A percentile compares a stretch with the other conserved stretches of the same genome.
Evolutionary conservation across 2,113 vertebrate species (phyloP).

Genomic region (Hippocampus guttulatus): DNA sequence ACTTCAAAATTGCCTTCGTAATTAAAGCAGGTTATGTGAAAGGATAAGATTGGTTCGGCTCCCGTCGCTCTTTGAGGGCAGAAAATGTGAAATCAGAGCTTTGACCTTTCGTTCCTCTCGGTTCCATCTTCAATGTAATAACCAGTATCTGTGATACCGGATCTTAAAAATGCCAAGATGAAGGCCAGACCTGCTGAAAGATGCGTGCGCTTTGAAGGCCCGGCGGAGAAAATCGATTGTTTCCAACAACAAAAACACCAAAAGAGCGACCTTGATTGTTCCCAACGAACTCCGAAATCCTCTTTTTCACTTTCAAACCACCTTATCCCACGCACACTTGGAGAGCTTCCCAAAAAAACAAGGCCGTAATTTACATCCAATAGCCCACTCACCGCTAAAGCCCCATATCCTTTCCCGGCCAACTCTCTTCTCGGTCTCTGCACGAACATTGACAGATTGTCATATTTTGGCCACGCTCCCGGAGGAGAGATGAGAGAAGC

Average conservation of each 20-base stretch:
- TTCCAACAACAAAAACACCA: slow-evolving; percentile 46
- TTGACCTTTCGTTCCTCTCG: not conserved
- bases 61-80: too few relatives aligned
- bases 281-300: slow-evolving; percentile 42
- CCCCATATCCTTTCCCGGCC: not conserved
- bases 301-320: slow-evolving; percentile 65
- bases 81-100: not conserved
- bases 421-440: slow-evolving; percentile 34
- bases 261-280: slow-evolving; percentile 60
- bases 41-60: too few relatives aligned
- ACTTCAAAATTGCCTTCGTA: too few relatives aligned
- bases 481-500: slow-evolving; percentile 61
- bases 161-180: slow-evolving; percentile 34
- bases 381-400: slow-evolving; percentile 15
- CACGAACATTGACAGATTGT: slow-evolving; percentile 69
- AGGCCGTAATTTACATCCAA: slow-evolving; percentile 70
- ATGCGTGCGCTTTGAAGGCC: slow-evolving; percentile 31
- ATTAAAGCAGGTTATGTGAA: too few relatives aligned
- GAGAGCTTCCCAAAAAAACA: slow-evolving; percentile 61
- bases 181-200: slow-evolving; percentile 35
- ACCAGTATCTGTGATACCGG: slow-evolving; percentile 8
- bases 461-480: slow-evolving; percentile 72
- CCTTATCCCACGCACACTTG: slow-evolving; percentile 58
- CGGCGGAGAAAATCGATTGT: slow-evolving; percentile 50
- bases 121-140: not conserved